Evolutionary conservation across 2,113 vertebrate genomes (phyloP).

Genomic region (Oxyruncus cristatus): DNA sequence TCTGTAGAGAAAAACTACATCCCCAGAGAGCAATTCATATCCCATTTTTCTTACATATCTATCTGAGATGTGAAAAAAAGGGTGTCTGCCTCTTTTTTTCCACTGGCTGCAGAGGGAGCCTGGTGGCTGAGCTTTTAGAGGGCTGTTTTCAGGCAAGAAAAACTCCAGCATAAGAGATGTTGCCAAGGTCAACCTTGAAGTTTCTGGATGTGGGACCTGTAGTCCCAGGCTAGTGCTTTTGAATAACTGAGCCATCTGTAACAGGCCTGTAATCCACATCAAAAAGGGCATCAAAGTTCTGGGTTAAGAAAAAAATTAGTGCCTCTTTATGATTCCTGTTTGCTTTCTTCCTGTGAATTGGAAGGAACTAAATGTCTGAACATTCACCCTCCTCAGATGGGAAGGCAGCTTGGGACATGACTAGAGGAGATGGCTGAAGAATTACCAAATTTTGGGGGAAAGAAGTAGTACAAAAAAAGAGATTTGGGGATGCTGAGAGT

Average conservation of each 20-base stretch:
- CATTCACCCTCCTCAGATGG: not conserved
- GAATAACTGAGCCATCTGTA: not conserved
- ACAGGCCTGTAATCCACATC: not conserved
- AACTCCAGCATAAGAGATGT: not conserved
- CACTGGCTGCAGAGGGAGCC: not conserved
- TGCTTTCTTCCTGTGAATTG: not conserved
- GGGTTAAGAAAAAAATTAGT: not conserved
- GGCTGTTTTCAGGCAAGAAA: not conserved
- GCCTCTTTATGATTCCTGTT: not conserved
- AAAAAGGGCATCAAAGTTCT: not conserved
- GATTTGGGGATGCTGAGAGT: not conserved
- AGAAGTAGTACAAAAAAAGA: not conserved
- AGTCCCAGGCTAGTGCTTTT: not conserved
- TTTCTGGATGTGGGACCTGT: not conserved
- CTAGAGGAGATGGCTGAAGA: not conserved
- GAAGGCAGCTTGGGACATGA: not conserved
- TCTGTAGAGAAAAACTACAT: not conserved
- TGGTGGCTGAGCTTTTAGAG: not conserved
- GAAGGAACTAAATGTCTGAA: not conserved
- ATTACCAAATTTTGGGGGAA: accelerated
- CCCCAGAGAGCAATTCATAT: not conserved
- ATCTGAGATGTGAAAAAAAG: not conserved
- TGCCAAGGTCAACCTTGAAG: not conserved
- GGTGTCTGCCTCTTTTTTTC: not conserved
- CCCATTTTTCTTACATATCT: not conserved